A percentile compares a stretch with the other conserved stretches of the same genome.
These are phyloP conservation scores for Pachycephala philippinensis DNA, from an alignment of 2,113 vertebrate species.

Conservation along the genomic window DNA sequence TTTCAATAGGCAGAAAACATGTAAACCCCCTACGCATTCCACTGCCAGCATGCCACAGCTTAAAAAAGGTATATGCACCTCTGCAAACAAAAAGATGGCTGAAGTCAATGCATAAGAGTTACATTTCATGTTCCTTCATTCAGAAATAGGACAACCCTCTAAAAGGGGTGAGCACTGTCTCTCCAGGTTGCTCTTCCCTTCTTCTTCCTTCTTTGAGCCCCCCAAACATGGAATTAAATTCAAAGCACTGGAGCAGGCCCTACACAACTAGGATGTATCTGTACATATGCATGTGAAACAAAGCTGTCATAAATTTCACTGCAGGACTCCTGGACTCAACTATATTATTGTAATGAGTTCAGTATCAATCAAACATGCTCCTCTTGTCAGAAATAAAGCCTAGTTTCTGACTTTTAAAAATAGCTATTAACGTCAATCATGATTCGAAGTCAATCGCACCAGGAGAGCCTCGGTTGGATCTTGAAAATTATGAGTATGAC, in stretches of 20 bases:
- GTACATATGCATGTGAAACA: neutral
- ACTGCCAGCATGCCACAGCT: neutral
- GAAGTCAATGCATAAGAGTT: neutral
- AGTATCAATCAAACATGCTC: neutral
- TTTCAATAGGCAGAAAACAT: neutral
- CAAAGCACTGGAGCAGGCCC: neutral
- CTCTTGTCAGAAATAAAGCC: constrained; percentile 7
- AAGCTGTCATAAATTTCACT: neutral
- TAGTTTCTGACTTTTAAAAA: constrained; percentile 1
- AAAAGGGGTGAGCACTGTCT: neutral
- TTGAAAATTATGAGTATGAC: neutral
- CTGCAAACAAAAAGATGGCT: neutral
- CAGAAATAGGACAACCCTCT: neutral
- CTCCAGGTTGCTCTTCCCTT: neutral
- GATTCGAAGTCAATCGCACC: neutral
- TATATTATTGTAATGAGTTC: constrained; percentile 6
- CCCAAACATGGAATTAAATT: neutral
- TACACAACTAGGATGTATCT: accelerated
- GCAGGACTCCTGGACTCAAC: neutral
- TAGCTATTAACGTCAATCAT: constrained; percentile 19
- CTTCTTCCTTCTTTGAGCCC: neutral
- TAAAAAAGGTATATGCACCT: neutral
- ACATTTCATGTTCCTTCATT: neutral
- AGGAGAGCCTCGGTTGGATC: neutral
- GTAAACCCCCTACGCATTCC: neutral